A percentile compares a stretch with the other conserved stretches of the same genome.
phyloP scores from a whole-genome alignment of 1,140 invertebrate species.

The Linepithema humile region DNA sequence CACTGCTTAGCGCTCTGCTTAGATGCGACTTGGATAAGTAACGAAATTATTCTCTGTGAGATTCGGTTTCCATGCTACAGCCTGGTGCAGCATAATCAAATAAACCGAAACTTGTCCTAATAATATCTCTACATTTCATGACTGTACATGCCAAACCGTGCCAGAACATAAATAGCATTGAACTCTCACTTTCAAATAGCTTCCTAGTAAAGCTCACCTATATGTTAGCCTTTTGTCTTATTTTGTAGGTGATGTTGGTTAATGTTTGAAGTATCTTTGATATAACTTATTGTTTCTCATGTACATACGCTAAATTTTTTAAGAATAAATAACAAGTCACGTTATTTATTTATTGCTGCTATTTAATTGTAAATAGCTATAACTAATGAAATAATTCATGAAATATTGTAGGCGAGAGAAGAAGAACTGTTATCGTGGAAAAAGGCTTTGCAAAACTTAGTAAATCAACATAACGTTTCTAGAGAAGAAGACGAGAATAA shows the following conservation, averaged over 20 bases:
- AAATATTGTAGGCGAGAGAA: constrained; percentile 87
- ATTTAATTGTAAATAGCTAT: too few relatives aligned
- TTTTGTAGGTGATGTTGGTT: background rate
- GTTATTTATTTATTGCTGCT: background rate
- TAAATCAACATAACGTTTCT: constrained; percentile 80
- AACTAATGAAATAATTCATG: constrained; percentile 12
- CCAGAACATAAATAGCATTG: constrained; percentile 77
- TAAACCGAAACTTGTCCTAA: constrained; percentile 68
- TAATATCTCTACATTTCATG: constrained; percentile 73
- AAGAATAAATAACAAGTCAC: background rate
- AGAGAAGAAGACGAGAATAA: constrained; percentile 81
- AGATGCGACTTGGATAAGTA: constrained; percentile 44
- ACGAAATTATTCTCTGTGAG: constrained; percentile 28
- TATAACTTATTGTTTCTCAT: background rate
- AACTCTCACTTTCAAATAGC: constrained; percentile 63
- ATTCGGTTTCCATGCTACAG: constrained; percentile 16
- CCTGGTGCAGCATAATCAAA: constrained; percentile 61
- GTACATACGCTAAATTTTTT: background rate
- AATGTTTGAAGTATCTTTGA: constrained; percentile 11
- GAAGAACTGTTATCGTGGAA: constrained; percentile 87
- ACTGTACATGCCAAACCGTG: constrained; percentile 67
- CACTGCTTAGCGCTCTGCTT: background rate
- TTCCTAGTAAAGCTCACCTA: constrained; percentile 37
- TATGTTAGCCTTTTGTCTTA: background rate
- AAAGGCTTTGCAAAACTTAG: constrained; percentile 85